Percentiles rank a stretch among this genome's conserved stretches.
Evolutionary conservation across 2,888 invertebrate species (phyloP).

Genomic region (Galerucella calmariensis): DNA sequence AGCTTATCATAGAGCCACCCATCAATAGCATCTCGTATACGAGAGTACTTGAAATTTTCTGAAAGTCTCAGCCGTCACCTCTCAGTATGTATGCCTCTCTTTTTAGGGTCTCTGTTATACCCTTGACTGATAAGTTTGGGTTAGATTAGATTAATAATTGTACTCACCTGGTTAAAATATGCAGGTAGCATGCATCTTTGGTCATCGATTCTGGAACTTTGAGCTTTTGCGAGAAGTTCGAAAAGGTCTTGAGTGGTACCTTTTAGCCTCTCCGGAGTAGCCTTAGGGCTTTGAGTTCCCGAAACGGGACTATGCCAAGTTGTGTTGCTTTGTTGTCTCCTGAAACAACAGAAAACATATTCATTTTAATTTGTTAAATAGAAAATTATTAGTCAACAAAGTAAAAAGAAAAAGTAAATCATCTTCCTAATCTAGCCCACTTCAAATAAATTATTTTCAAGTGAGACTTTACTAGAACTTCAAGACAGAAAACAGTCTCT

Average conservation of each 20-base stretch:
- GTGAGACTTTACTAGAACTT: not conserved
- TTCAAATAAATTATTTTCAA: slow-evolving; percentile 3
- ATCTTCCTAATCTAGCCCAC: not conserved
- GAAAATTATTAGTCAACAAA: not conserved
- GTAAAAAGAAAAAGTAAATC: not conserved
- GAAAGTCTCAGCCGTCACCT: too few relatives aligned
- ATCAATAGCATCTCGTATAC: too few relatives aligned
- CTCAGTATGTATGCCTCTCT: too few relatives aligned
- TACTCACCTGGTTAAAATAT: slow-evolving; percentile 84
- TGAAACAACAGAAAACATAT: slow-evolving; percentile 59
- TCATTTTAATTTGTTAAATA: too few relatives aligned
- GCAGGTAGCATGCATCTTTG: slow-evolving; percentile 96
- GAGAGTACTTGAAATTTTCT: too few relatives aligned
- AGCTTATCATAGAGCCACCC: too few relatives aligned
- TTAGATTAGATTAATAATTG: not conserved
- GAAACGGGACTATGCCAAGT: slow-evolving; percentile 59
- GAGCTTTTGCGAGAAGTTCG: slow-evolving; percentile 92
- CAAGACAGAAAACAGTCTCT: not conserved
- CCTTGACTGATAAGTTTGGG: too few relatives aligned
- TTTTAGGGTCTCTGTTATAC: too few relatives aligned
- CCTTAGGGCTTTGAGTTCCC: slow-evolving; percentile 46
- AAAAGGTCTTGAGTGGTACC: slow-evolving; percentile 83
- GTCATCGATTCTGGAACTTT: slow-evolving; percentile 95
- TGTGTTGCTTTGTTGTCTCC: slow-evolving; percentile 74
- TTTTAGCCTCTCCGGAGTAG: slow-evolving; percentile 65